Conservation (phyloP, 1,140 invertebrate species). For the Phthorimaea operculella region DNA sequence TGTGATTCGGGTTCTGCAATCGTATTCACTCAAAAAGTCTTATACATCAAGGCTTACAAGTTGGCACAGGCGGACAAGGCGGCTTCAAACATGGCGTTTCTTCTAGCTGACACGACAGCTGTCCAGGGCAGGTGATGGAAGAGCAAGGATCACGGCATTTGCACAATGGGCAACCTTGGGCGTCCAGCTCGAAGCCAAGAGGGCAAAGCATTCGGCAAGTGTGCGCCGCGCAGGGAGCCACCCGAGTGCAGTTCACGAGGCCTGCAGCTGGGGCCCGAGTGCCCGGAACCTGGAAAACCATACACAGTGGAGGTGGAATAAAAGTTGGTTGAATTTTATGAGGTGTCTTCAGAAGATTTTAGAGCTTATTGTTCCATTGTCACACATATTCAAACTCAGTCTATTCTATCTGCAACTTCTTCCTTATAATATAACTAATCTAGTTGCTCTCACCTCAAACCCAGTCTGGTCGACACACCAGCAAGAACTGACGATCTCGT, state of each 20-base stretch:
- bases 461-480: constrained; percentile 86
- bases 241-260: constrained; percentile 78
- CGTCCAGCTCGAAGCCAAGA: constrained; percentile 79
- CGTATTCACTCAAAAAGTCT: no score
- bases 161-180: constrained; percentile 82
- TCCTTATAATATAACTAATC: no score
- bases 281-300: constrained; percentile 68
- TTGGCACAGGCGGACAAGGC: constrained; percentile 85
- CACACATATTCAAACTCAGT: no score
- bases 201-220: constrained; percentile 91
- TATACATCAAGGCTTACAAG: constrained; percentile 71
- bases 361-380: no score
- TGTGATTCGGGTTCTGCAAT: no score
- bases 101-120: constrained; percentile 80
- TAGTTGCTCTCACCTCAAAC: constrained; percentile 75
- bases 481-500: constrained; percentile 73
- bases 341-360: no score
- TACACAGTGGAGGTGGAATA: not conserved
- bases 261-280: constrained; percentile 74
- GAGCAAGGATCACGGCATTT: constrained; percentile 84
- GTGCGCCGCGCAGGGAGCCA: constrained; percentile 78
- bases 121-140: constrained; percentile 78
- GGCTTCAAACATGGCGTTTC: constrained; percentile 80
- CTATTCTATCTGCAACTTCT: no score
- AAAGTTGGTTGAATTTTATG: not conserved